These are phyloP conservation scores for Chiloscyllium punctatum DNA, from an alignment of 2,797 vertebrate genomes.

Conservation along the genomic window DNA sequence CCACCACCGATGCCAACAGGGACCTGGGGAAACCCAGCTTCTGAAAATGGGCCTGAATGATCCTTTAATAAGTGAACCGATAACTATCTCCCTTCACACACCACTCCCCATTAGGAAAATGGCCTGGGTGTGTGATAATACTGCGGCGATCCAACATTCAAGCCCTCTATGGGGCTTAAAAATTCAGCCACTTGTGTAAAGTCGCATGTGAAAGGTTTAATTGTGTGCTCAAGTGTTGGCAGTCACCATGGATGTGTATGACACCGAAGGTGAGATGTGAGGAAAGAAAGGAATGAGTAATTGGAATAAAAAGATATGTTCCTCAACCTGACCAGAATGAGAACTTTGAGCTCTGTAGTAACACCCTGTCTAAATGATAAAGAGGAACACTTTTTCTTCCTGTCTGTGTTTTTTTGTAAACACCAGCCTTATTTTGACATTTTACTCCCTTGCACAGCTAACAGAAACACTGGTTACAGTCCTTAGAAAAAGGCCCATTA, in stretches of 20 bases:
- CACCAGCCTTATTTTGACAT: slow-evolving; percentile 30
- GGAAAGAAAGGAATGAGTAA: neutral
- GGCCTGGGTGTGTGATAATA: neutral
- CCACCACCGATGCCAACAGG: too few species aligned
- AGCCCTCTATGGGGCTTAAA: neutral
- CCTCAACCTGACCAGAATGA: neutral
- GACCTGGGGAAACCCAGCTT: too few species aligned
- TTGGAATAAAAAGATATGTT: neutral
- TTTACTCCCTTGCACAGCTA: slow-evolving; percentile 47
- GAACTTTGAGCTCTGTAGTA: neutral
- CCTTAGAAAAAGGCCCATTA: slow-evolving; percentile 61
- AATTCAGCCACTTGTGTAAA: neutral
- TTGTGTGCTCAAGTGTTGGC: neutral
- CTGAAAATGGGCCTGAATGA: neutral
- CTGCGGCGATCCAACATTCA: neutral
- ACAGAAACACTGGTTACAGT: slow-evolving; percentile 58
- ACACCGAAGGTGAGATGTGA: neutral
- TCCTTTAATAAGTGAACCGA: too few species aligned
- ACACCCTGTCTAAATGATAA: slow-evolving; percentile 23
- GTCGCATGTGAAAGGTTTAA: neutral
- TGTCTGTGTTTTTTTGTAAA: slow-evolving; percentile 19
- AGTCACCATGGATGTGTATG: neutral
- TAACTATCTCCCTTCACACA: too few species aligned
- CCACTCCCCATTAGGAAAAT: neutral
- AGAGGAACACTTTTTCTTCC: slow-evolving; percentile 4